phyloP scores from a whole-genome alignment of 2,888 invertebrate species.

The Drosophila eohydei region DNA sequence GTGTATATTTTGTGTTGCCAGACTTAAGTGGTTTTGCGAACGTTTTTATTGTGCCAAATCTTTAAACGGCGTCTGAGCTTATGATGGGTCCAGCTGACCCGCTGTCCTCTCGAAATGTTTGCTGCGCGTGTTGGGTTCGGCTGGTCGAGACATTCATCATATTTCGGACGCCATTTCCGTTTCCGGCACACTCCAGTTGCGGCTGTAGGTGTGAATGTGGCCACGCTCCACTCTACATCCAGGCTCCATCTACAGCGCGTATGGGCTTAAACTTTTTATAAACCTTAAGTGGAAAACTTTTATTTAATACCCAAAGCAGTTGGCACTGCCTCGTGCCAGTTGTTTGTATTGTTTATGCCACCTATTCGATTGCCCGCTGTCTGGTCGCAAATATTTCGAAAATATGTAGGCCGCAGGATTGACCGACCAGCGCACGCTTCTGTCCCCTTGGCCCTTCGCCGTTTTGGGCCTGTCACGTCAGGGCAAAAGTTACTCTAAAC shows the following conservation, averaged over 20 bases:
- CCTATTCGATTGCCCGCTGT: conserved; percentile 66
- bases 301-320: conserved; percentile 69
- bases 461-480: conserved; percentile 64
- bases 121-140: conserved; percentile 11
- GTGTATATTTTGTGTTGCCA: conserved; percentile 25
- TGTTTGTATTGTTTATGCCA: conserved; percentile 63
- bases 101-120: conserved; percentile 30
- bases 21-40: conserved; percentile 64
- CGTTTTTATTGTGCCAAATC: conserved; percentile 61
- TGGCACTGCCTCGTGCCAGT: conserved; percentile 25
- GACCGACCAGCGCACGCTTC: conserved; percentile 14
- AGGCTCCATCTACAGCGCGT: conserved; percentile 7
- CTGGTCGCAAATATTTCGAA: conserved; percentile 46
- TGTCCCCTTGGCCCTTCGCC: background rate
- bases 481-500: conserved; percentile 69
- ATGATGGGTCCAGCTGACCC: conserved; percentile 54
- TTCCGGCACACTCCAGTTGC: conserved; percentile 45
- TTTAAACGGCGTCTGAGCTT: conserved; percentile 44
- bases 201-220: conserved; percentile 60
- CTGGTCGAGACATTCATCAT: conserved; percentile 62
- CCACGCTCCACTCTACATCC: background rate
- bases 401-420: conserved; percentile 57
- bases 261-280: conserved; percentile 71
- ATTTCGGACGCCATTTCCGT: conserved; percentile 57
- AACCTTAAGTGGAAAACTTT: conserved; percentile 78